Evolutionary conservation across 2,888 invertebrate genomes (phyloP).

Genomic region (Ypsolopha sequella): DNA sequence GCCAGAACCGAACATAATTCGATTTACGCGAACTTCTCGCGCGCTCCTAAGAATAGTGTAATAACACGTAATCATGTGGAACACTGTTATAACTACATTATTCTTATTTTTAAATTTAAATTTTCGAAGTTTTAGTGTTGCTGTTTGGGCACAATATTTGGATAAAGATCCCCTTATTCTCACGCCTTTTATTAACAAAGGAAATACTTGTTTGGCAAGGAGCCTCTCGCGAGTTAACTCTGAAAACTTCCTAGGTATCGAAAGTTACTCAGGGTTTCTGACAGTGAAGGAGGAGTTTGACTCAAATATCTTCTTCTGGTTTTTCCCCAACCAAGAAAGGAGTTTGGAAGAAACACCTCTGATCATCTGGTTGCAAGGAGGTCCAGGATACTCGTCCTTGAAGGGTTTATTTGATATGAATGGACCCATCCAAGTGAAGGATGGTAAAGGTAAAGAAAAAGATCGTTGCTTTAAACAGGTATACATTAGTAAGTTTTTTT

Average conservation of each 20-base stretch:
- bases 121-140: too few relatives aligned
- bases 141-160: background rate
- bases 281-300: constrained; percentile 78
- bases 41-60: too few relatives aligned
- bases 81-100: too few relatives aligned
- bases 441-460: constrained; percentile 18
- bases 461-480: too few relatives aligned
- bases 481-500: too few relatives aligned
- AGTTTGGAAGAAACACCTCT: constrained; percentile 51
- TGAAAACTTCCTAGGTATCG: constrained; percentile 21
- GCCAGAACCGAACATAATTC: too few relatives aligned
- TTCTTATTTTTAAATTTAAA: too few relatives aligned
- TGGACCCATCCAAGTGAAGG: constrained; percentile 13
- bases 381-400: constrained; percentile 74
- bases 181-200: constrained; percentile 19
- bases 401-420: constrained; percentile 5
- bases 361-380: constrained; percentile 83
- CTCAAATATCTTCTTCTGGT: constrained; percentile 86
- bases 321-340: constrained; percentile 66
- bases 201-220: constrained; percentile 15
- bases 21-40: too few relatives aligned
- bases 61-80: too few relatives aligned
- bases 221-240: constrained; percentile 20
- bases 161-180: constrained; percentile 12
- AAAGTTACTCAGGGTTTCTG: constrained; percentile 51